Evolutionary conservation across 2,888 invertebrate species (phyloP), one percentile per base, ranked within the genome.

Genomic region (Spatulosminthurus flaviceps): DNA sequence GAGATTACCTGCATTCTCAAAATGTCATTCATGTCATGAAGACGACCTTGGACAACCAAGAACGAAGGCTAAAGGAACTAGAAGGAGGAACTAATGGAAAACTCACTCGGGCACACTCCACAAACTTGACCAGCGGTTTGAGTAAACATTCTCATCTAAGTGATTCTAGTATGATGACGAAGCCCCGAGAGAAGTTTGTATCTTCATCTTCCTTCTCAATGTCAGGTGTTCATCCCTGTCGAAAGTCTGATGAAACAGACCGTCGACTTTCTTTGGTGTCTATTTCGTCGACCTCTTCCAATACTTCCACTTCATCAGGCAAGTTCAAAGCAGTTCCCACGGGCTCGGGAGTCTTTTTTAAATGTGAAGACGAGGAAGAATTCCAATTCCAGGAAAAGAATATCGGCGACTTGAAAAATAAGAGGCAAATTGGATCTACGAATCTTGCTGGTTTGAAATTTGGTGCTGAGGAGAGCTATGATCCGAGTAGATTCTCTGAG

Each of bases 281-380:
- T 9, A 69, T 83, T 1, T 42, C 61, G 11, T 82, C 82, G 0
- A 81, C 77, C 11, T 70, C 80, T 28, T 84, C 84, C 7, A 83
- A 75, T 13, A 69, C 80, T 26, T 84, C 84, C 7, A 83, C 82
- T 64, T 82, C 83, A 7, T 83, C 83, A 0, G 80, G 80, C 0
- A 43, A 72, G 26, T 29, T 72, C 22, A 83, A 83, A 77, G 83
- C 76, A 26, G 83, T 85, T 21, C 84, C 84, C 1, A 79, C 77
- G 19, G 83, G 84, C 84, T 76, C 83, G 84, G 87, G 87, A 21
- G 85, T 86, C 66, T 90, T 90, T 83, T 88, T 93, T 28, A 90
- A 91, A 85, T 93, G 93, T 91, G 95, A 94, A 70, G 95, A 95
- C 86, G 95, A 95, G 87, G 94, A 94, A 84, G 94, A 93, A 67